A percentile compares a stretch with the other conserved stretches of the same genome.
phyloP scores from a whole-genome alignment of 2,888 invertebrate species.

The Mystacides longicornis region DNA sequence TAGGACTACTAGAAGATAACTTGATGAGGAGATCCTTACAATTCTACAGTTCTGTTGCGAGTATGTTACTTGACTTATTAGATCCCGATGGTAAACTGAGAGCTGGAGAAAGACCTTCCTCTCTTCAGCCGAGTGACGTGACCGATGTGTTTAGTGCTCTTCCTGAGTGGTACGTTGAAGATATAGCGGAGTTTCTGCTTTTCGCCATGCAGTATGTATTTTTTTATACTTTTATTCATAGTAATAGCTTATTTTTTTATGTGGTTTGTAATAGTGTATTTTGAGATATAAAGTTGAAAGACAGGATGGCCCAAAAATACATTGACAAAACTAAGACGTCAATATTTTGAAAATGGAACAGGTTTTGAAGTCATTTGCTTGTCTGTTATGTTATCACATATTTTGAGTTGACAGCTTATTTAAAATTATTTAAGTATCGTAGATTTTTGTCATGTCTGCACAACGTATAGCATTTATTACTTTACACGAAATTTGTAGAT shows the following conservation, averaged over 20 bases:
- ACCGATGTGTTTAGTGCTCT: conserved; percentile 78
- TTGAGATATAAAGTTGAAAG: too few species aligned
- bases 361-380: too few species aligned
- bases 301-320: too few species aligned
- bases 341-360: too few species aligned
- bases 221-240: conserved; percentile 7
- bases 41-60: conserved; percentile 83
- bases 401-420: too few species aligned
- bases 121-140: conserved; percentile 48
- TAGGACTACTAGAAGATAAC: conserved; percentile 77
- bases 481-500: neutral
- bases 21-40: conserved; percentile 74
- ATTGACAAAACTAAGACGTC: too few species aligned
- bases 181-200: conserved; percentile 91
- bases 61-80: conserved; percentile 63
- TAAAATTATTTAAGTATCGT: neutral
- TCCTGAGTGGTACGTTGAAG: conserved; percentile 97
- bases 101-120: conserved; percentile 31
- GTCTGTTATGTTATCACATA: too few species aligned
- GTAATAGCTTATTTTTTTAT: too few species aligned
- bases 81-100: conserved; percentile 32
- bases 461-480: neutral
- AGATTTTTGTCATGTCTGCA: neutral
- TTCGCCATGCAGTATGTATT: conserved; percentile 83
- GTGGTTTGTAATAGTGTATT: too few species aligned